Conservation (phyloP, 2,888 invertebrate genomes). For the Hypsopygia costalis region DNA sequence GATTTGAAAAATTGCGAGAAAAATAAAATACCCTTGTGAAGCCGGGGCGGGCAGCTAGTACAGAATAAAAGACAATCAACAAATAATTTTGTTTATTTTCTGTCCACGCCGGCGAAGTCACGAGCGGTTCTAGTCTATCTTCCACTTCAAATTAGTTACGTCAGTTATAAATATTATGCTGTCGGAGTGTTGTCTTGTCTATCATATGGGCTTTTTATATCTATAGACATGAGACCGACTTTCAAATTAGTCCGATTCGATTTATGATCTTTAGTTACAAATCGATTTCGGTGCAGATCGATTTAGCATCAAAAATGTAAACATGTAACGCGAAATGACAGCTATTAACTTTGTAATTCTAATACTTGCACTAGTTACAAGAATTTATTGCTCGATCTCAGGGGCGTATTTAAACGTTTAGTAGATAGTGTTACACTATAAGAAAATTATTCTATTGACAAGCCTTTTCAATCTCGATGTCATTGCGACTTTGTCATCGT, state of each 20-base stretch:
- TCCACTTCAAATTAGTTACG: no score
- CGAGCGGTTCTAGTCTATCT: no score
- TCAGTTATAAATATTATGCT: no score
- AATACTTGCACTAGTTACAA: conserved; percentile 16
- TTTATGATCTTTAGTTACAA: conserved; percentile 1
- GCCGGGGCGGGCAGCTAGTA: no score
- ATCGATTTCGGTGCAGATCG: conserved; percentile 4
- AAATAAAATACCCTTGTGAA: no score
- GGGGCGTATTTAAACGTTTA: conserved; percentile 6
- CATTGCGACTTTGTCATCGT: no score
- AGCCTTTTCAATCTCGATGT: no score
- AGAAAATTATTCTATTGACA: not conserved
- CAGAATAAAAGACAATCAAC: no score
- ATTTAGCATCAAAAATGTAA: conserved; percentile 6
- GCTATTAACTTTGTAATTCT: conserved; percentile 10
- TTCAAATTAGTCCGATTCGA: conserved; percentile 3
- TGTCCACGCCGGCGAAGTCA: no score
- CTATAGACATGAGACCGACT: conserved; percentile 7
- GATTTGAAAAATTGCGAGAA: no score
- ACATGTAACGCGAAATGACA: conserved; percentile 5
- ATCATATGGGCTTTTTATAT: not conserved
- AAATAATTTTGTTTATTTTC: no score
- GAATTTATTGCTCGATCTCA: conserved; percentile 13
- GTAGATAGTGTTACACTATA: not conserved
- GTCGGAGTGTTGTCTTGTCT: no score